Evolutionary conservation across 1,140 invertebrate genomes (phyloP).

Genomic region (Nasonia longicornis): DNA sequence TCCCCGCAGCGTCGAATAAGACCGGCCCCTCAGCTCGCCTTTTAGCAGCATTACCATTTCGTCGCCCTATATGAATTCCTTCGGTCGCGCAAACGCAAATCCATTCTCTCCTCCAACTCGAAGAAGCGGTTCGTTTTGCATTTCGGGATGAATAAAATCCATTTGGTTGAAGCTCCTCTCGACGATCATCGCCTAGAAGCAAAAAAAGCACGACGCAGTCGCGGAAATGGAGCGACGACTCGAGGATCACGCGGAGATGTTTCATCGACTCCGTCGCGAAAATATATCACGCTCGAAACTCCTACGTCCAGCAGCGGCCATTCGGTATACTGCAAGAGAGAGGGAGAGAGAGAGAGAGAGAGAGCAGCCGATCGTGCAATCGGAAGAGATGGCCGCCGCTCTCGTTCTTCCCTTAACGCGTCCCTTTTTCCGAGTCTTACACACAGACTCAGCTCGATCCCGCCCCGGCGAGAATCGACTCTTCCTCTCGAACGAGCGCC

Average conservation of each 20-base stretch:
- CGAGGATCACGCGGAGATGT: conserved; percentile 14
- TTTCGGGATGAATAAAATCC: conserved; percentile 38
- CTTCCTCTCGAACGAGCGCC: conserved; percentile 36
- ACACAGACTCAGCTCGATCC: not conserved
- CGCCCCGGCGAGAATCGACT: conserved; percentile 2
- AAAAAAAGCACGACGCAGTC: too few species aligned
- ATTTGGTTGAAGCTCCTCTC: conserved; percentile 13
- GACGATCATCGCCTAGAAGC: too few species aligned
- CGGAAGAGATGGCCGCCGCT: not conserved
- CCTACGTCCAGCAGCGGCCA: conserved; percentile 8
- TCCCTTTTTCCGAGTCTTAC: not conserved
- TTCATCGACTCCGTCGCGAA: conserved; percentile 24
- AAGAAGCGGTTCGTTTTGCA: not conserved
- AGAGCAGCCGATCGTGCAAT: conserved; percentile 38
- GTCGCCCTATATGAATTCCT: conserved; percentile 7
- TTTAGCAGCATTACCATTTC: not conserved
- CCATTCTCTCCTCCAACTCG: not conserved
- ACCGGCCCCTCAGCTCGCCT: not conserved
- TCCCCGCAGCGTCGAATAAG: not conserved
- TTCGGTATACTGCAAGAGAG: conserved; percentile 3
- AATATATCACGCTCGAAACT: conserved; percentile 21
- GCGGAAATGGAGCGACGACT: not conserved
- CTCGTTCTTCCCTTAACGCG: not conserved
- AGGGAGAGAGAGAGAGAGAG: not conserved
- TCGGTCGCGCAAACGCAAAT: not conserved